A percentile compares a stretch with the other conserved stretches of the same genome.
phyloP scores from a whole-genome alignment of 2,113 vertebrate species.

The Serilophus lunatus region DNA sequence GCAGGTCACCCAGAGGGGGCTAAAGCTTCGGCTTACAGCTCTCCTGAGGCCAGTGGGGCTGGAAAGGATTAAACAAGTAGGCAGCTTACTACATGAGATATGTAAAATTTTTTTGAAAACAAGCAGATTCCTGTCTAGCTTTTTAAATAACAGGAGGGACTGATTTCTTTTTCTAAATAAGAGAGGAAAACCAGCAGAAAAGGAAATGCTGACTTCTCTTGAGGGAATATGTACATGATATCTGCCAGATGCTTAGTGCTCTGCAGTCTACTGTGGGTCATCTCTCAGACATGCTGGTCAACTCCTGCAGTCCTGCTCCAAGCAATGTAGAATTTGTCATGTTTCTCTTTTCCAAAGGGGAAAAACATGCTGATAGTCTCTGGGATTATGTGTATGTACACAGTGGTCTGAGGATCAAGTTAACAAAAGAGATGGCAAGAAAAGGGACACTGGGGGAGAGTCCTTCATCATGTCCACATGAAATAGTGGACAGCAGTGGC shows the following conservation, averaged over 20 bases:
- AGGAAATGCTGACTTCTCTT: neutral
- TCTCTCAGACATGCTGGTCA: neutral
- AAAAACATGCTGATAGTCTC: rapidly evolving
- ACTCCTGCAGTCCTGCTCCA: neutral
- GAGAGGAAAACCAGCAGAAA: neutral
- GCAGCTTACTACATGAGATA: neutral
- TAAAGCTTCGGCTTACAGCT: neutral
- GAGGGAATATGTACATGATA: neutral
- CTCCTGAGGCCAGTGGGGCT: neutral
- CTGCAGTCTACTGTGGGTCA: neutral
- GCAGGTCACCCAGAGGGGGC: neutral
- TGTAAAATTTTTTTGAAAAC: neutral
- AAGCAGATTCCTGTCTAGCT: neutral
- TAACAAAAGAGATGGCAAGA: neutral
- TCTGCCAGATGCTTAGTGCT: neutral
- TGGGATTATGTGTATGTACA: neutral
- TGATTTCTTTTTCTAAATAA: neutral
- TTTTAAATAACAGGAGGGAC: neutral
- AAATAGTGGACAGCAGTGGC: neutral
- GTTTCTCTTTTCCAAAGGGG: neutral
- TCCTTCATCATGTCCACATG: neutral
- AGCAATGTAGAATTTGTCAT: neutral
- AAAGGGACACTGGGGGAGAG: neutral
- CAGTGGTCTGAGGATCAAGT: neutral
- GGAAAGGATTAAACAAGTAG: neutral